These are phyloP conservation scores for Rhinophrynus dorsalis DNA, from an alignment of 2,797 vertebrate genomes.

Conservation along the genomic window DNA sequence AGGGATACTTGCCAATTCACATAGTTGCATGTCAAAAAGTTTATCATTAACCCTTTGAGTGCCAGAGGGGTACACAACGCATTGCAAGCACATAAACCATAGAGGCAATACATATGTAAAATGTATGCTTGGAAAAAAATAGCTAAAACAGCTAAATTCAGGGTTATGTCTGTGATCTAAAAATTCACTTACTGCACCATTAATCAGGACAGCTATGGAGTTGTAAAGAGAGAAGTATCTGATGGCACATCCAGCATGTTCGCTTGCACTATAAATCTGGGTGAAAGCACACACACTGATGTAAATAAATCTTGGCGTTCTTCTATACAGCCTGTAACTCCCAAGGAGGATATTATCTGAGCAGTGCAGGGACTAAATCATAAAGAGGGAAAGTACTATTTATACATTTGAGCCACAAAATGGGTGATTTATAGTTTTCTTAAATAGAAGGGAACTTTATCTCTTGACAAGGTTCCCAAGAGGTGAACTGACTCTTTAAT, in stretches of 20 bases:
- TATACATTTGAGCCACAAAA: slow-evolving; percentile 20
- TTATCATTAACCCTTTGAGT: too few species aligned
- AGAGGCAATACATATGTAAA: too few species aligned
- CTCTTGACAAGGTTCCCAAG: not conserved
- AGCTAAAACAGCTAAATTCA: too few species aligned
- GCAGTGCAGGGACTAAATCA: slow-evolving; percentile 5
- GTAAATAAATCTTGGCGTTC: slow-evolving; percentile 10
- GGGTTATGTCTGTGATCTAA: too few species aligned
- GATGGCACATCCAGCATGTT: slow-evolving; percentile 4
- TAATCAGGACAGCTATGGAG: slow-evolving; percentile 4
- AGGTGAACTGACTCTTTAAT: not conserved
- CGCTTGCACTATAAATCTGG: slow-evolving; percentile 13
- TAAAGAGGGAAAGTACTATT: slow-evolving; percentile 11
- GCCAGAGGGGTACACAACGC: too few species aligned
- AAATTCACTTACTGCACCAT: not conserved
- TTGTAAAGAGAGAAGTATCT: not conserved
- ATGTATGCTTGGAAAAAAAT: too few species aligned
- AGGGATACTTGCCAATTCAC: too few species aligned
- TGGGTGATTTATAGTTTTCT: slow-evolving; percentile 12
- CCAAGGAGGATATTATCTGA: slow-evolving; percentile 19
- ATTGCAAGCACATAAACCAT: too few species aligned
- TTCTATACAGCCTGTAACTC: not conserved
- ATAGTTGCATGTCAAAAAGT: too few species aligned
- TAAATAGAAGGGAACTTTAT: not conserved
- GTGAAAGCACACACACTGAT: not conserved